phyloP scores from a whole-genome alignment of 2,888 invertebrate genomes.

The Melanargia galathea region DNA sequence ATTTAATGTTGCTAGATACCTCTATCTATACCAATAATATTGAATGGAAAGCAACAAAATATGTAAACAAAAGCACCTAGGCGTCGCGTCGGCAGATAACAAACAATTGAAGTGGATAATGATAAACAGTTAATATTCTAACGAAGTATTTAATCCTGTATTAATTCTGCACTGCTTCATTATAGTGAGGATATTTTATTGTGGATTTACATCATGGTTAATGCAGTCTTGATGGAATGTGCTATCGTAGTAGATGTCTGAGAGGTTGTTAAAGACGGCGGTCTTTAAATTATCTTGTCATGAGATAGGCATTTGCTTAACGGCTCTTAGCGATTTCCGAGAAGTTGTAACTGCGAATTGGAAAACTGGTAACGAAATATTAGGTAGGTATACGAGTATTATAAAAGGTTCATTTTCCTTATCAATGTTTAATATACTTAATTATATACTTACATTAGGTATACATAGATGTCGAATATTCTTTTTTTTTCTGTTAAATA shows the following conservation, averaged over 20 bases:
- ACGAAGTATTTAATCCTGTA: too few relatives aligned
- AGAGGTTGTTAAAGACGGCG: background rate
- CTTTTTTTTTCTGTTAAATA: background rate
- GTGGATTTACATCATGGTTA: background rate
- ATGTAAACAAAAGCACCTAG: slow-evolving; percentile 3
- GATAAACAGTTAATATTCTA: background rate
- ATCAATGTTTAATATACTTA: background rate
- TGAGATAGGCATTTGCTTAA: slow-evolving; percentile 12
- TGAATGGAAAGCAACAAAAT: slow-evolving; percentile 5
- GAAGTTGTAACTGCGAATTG: slow-evolving; percentile 2
- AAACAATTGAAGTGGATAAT: background rate
- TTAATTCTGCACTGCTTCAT: too few relatives aligned
- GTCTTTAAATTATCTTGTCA: slow-evolving; percentile 9
- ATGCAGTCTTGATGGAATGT: background rate
- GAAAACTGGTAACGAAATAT: slow-evolving; percentile 15
- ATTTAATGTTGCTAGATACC: slow-evolving; percentile 3
- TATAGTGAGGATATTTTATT: too few relatives aligned
- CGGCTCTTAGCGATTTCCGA: slow-evolving; percentile 11
- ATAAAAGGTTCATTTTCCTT: slow-evolving; percentile 10
- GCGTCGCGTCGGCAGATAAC: background rate
- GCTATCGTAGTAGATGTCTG: too few relatives aligned
- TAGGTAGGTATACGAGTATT: background rate
- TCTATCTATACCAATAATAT: background rate
- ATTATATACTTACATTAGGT: too few relatives aligned
- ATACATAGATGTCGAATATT: background rate